Percentiles rank a stretch among this genome's conserved stretches.
Evolutionary conservation across 2,888 invertebrate genomes (phyloP).

Genomic region (Lobophora halterata): DNA sequence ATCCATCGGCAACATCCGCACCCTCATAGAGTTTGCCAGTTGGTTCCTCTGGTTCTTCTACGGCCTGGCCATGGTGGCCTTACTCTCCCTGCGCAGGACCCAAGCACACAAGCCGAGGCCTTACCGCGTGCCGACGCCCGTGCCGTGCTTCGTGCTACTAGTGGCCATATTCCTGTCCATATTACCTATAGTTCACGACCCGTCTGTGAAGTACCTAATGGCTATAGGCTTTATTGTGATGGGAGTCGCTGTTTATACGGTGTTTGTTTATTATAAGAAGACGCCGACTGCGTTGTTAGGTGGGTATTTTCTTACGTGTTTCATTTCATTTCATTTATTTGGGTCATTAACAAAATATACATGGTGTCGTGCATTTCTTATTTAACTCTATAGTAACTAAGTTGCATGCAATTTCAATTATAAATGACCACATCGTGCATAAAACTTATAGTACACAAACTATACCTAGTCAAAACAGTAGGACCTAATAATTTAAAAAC

Average conservation of each 20-base stretch:
- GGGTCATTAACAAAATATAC: too few relatives aligned
- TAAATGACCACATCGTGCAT: too few relatives aligned
- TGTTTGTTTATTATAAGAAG: constrained; percentile 86
- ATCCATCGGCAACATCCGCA: constrained; percentile 85
- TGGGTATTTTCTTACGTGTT: too few relatives aligned
- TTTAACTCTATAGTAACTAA: too few relatives aligned
- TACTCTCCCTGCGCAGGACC: constrained; percentile 86
- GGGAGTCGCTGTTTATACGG: constrained; percentile 86
- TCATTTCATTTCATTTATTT: too few relatives aligned
- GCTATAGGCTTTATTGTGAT: constrained; percentile 86
- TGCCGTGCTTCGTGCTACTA: constrained; percentile 86
- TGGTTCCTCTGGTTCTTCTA: constrained; percentile 95
- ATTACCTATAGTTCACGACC: constrained; percentile 87
- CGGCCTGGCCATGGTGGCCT: constrained; percentile 89
- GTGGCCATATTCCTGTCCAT: constrained; percentile 87
- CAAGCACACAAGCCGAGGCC: constrained; percentile 85
- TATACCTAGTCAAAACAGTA: too few relatives aligned
- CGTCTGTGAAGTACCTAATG: constrained; percentile 88
- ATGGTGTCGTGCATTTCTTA: too few relatives aligned
- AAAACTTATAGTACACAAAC: too few relatives aligned
- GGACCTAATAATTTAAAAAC: too few relatives aligned
- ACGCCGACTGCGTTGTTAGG: constrained; percentile 82
- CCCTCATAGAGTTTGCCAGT: constrained; percentile 91
- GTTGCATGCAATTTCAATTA: too few relatives aligned
- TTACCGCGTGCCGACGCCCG: constrained; percentile 86